Evolutionary conservation across 2,113 vertebrate genomes (phyloP).

Genomic region (Callocephalon fimbriatum): DNA sequence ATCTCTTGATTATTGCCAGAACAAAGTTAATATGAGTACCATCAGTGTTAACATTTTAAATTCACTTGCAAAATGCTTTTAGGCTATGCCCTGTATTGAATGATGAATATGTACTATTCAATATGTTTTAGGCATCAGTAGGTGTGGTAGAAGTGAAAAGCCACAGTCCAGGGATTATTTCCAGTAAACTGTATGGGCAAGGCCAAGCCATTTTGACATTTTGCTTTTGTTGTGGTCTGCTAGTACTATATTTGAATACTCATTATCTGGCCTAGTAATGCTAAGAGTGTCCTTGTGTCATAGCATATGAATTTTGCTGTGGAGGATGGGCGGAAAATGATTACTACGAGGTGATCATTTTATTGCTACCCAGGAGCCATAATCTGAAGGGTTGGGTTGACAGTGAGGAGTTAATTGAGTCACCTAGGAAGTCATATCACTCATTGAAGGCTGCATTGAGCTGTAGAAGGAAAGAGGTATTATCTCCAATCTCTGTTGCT

Average conservation of each 20-base stretch:
- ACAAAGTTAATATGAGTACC: neutral
- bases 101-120: neutral
- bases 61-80: neutral
- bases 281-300: neutral
- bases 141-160: neutral
- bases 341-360: fast-evolving
- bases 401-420: neutral
- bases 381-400: fast-evolving
- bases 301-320: neutral
- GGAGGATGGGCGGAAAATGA: neutral
- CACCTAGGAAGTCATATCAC: neutral
- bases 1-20: neutral
- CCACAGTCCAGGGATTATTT: neutral
- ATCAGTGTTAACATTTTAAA: neutral
- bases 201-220: neutral
- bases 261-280: neutral
- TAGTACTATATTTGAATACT: neutral
- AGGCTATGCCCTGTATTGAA: neutral
- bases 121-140: neutral
- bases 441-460: neutral
- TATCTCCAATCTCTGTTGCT: neutral
- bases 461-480: neutral
- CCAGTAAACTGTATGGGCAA: neutral
- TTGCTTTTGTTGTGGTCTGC: neutral
- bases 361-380: neutral